Evolutionary conservation across 2,797 vertebrate species (phyloP), one percentile per base, ranked within the genome.

Genomic region (Vultur gryphus): DNA sequence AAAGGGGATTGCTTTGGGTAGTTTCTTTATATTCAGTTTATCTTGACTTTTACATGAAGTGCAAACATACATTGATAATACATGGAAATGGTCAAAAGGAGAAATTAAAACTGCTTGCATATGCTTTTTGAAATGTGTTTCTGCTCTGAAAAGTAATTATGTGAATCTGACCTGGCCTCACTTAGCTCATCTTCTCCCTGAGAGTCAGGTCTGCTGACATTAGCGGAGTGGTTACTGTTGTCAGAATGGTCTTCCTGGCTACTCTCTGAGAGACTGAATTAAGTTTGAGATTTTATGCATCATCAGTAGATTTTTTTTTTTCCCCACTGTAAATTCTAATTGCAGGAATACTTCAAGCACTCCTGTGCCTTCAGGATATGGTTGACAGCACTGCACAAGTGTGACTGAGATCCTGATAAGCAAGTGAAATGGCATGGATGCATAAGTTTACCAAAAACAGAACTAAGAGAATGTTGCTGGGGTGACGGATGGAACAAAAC

Each of bases 81-180:
- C 24, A 43, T 35, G 62, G 51, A 78, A 90, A 66, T 61, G 54
- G 88, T 76, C 84, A 65, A 58, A 93, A 71, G 39, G 57, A 93
- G 80, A 69, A 93, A 94, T 84, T 88, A 69, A 52, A 86, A 69
- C 75, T 80, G 84, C 87, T 80, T 85, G 39, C 37, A 48, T 44
- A 15, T 73, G 91, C 31, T 80, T 58, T 67, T 79, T 2, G 25
- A 77, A 91, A 66, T 44, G 49, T 54, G 23, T 44, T 91, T 83
- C 82, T 87, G 61, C 84, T 93, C 91, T 67, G 87, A 77, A 88
- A 87, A 93, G 77, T 76, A 69, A 92, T 84, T 28, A 41, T 49
- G 58, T 89, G 89, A 72, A 29, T 93, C 58, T 94, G 83, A 67
- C 82, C 84, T 84, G 48, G 70, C 85, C 77, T 94, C 54, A 21